A percentile compares a stretch with the other conserved stretches of the same genome.
Conservation (phyloP, 2,888 invertebrate species). For the Drosophila borborema region DNA sequence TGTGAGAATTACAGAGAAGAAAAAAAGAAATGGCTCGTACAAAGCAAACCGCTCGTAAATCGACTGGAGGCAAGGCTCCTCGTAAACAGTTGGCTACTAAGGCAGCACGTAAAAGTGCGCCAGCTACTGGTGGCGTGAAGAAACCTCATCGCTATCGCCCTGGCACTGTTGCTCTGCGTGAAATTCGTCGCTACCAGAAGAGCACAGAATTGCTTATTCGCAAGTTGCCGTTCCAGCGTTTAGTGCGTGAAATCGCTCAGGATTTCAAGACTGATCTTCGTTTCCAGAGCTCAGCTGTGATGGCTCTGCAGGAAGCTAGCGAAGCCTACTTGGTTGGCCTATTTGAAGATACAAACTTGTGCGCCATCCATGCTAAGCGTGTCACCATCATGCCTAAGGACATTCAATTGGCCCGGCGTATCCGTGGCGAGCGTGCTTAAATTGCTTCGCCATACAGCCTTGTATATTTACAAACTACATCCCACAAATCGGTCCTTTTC, state of each 20-base stretch:
- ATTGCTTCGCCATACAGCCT: too few relatives aligned
- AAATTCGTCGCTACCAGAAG: too few relatives aligned
- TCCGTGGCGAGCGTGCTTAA: too few relatives aligned
- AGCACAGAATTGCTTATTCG: constrained; percentile 1
- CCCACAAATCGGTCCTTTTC: too few relatives aligned
- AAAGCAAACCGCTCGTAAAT: neutral
- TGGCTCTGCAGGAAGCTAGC: constrained; percentile 30
- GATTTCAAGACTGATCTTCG: constrained; percentile 22
- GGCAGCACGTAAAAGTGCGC: too few relatives aligned
- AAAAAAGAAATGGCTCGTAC: neutral
- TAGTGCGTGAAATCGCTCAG: constrained; percentile 19
- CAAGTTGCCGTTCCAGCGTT: constrained; percentile 20
- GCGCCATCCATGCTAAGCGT: constrained; percentile 85
- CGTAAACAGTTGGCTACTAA: too few relatives aligned
- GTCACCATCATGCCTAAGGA: constrained; percentile 98
- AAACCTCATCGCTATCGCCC: too few relatives aligned
- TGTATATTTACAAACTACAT: too few relatives aligned
- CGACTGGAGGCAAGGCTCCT: too few relatives aligned
- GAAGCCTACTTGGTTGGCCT: constrained; percentile 25
- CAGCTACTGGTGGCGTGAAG: too few relatives aligned
- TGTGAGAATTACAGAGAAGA: constrained; percentile 1
- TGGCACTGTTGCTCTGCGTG: too few relatives aligned
- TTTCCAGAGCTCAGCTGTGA: constrained; percentile 25
- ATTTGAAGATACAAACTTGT: constrained; percentile 34
- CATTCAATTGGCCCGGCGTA: too few relatives aligned